Evolutionary conservation across 2,888 invertebrate genomes (phyloP).

Genomic region (Caenorhabditis drosophilae): DNA sequence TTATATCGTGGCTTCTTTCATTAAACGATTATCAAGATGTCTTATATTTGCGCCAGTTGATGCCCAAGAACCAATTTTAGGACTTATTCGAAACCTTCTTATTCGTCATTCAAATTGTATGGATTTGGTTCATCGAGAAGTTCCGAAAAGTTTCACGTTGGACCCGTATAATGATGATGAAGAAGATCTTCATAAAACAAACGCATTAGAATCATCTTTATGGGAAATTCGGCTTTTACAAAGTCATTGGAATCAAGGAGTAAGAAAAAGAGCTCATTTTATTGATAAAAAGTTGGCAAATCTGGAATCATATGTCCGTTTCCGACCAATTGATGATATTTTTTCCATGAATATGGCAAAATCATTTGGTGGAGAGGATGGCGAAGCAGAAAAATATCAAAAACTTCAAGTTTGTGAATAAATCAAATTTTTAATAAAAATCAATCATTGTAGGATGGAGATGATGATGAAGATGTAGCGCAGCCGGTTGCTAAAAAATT

Average conservation of each 20-base stretch:
- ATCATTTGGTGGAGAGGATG: constrained; percentile 43
- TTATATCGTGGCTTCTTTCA: constrained; percentile 88
- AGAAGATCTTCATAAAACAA: constrained; percentile 79
- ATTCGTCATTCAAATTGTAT: constrained; percentile 82
- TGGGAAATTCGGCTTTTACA: constrained; percentile 80
- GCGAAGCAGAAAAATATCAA: constrained; percentile 31
- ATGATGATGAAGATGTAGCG: constrained; percentile 31
- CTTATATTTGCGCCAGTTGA: constrained; percentile 83
- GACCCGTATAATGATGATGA: constrained; percentile 89
- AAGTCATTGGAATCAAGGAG: constrained; percentile 51
- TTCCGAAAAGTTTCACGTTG: constrained; percentile 56
- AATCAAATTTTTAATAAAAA: no score
- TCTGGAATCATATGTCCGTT: constrained; percentile 47
- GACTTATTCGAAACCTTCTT: constrained; percentile 85
- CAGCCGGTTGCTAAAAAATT: constrained; percentile 17
- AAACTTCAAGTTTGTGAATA: no score
- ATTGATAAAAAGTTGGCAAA: constrained; percentile 45
- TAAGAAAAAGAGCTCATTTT: constrained; percentile 52
- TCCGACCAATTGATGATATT: constrained; percentile 41
- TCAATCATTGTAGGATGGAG: no score
- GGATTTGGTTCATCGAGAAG: constrained; percentile 62
- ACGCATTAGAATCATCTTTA: constrained; percentile 85
- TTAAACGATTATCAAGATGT: constrained; percentile 84
- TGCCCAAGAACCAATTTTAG: constrained; percentile 77
- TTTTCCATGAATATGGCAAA: constrained; percentile 47